phyloP scores from a whole-genome alignment of 2,888 invertebrate species.

The Dicycla oo region DNA sequence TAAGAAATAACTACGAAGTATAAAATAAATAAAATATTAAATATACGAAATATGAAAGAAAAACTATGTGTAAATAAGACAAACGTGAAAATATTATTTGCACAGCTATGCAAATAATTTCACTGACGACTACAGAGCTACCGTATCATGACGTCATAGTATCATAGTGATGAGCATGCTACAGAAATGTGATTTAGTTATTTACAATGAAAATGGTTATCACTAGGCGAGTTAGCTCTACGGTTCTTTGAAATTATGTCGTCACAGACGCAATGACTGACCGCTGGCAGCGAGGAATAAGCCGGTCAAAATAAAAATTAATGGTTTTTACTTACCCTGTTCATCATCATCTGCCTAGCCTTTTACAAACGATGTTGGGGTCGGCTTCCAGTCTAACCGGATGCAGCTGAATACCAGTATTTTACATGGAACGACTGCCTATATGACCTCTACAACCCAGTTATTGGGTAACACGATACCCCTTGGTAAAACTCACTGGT shows the following conservation, averaged over 20 bases:
- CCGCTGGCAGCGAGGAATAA: too few relatives aligned
- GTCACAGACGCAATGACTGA: neutral
- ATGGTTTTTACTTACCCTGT: neutral
- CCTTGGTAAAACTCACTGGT: too few relatives aligned
- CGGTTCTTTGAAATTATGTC: neutral
- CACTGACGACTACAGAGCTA: neutral
- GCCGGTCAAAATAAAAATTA: neutral
- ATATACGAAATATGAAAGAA: constrained; percentile 1
- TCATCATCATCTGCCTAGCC: too few relatives aligned
- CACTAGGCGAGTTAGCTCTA: neutral
- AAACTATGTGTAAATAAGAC: constrained; percentile 12
- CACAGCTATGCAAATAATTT: constrained; percentile 30
- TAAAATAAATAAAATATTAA: too few relatives aligned
- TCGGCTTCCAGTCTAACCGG: too few relatives aligned
- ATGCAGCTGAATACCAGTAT: too few relatives aligned
- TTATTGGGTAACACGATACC: too few relatives aligned
- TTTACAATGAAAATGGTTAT: constrained; percentile 13
- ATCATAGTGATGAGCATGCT: neutral
- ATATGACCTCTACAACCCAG: too few relatives aligned
- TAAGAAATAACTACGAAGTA: too few relatives aligned
- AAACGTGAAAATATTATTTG: constrained; percentile 33
- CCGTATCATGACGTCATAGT: constrained; percentile 21
- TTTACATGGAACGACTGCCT: too few relatives aligned
- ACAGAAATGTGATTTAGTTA: neutral
- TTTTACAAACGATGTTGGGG: too few relatives aligned